Evolutionary conservation across 2,113 vertebrate species (phyloP).

Genomic region (Orthonyx spaldingii): DNA sequence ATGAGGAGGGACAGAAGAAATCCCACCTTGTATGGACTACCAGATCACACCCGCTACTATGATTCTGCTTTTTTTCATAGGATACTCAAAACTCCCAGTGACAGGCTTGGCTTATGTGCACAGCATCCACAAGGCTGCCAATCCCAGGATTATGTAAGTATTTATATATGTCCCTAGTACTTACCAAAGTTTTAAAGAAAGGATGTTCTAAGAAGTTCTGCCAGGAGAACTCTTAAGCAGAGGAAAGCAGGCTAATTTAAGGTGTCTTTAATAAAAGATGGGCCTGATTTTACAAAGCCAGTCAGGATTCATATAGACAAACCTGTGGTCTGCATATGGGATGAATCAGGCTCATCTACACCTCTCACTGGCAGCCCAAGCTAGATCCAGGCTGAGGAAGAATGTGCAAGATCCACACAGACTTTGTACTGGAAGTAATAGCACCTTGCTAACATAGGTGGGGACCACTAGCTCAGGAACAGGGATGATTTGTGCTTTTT

Average conservation of each 20-base stretch:
- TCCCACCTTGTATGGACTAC: not conserved
- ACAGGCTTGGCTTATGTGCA: not conserved
- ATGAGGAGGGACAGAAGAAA: not conserved
- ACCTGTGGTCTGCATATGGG: not conserved
- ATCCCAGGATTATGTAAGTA: not conserved
- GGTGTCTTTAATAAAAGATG: not conserved
- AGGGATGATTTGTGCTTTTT: not conserved
- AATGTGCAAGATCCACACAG: not conserved
- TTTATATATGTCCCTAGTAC: not conserved
- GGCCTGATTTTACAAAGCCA: not conserved
- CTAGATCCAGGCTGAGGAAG: not conserved
- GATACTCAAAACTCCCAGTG: not conserved
- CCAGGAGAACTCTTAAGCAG: not conserved
- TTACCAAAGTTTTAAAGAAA: not conserved
- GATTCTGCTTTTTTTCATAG: not conserved
- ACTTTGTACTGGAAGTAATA: not conserved
- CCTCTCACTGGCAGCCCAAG: accelerated
- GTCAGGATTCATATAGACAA: not conserved
- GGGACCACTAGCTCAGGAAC: not conserved
- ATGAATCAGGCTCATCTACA: not conserved
- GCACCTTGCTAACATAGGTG: not conserved
- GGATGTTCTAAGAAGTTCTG: not conserved
- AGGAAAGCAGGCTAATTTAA: not conserved
- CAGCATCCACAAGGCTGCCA: not conserved
- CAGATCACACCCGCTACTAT: not conserved